Evolutionary conservation across 2,888 invertebrate genomes (phyloP).

Genomic region (Galerucella pusilla): DNA sequence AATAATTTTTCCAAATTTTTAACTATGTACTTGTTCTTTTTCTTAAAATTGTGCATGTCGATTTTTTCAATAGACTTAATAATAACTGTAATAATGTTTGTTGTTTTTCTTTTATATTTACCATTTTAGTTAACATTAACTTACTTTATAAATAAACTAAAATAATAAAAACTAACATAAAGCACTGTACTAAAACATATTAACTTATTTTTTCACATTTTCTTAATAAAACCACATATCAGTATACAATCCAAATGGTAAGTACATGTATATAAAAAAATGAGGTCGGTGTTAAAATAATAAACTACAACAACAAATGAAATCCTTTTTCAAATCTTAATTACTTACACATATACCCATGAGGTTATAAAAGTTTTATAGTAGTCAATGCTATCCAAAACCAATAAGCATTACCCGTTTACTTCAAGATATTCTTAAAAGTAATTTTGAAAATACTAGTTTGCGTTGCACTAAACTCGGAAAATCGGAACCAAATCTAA

Average conservation of each 20-base stretch:
- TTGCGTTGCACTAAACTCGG: too few species aligned
- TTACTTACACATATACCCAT: too few species aligned
- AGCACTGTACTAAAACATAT: conserved; percentile 46
- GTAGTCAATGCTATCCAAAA: too few species aligned
- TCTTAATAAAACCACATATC: conserved; percentile 8
- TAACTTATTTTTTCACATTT: conserved; percentile 27
- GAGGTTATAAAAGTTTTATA: too few species aligned
- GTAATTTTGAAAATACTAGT: too few species aligned
- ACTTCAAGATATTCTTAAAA: too few species aligned
- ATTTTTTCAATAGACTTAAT: conserved; percentile 29
- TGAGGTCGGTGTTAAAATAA: background rate
- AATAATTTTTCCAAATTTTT: background rate
- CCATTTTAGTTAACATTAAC: conserved; percentile 53
- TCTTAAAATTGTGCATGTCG: conserved; percentile 24
- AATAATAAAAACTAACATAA: conserved; percentile 49
- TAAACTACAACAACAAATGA: too few species aligned
- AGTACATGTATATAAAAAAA: background rate
- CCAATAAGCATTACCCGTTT: too few species aligned
- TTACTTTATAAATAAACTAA: conserved; percentile 36
- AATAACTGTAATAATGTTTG: conserved; percentile 29
- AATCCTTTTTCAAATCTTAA: too few species aligned
- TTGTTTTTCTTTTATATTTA: conserved; percentile 48
- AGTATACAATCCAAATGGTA: background rate
- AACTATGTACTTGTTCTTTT: background rate
- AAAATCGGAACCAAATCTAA: too few species aligned